A percentile compares a stretch with the other conserved stretches of the same genome.
These are phyloP conservation scores for Scatophagus argus DNA, from an alignment of 2,113 vertebrate genomes.

Conservation along the genomic window DNA sequence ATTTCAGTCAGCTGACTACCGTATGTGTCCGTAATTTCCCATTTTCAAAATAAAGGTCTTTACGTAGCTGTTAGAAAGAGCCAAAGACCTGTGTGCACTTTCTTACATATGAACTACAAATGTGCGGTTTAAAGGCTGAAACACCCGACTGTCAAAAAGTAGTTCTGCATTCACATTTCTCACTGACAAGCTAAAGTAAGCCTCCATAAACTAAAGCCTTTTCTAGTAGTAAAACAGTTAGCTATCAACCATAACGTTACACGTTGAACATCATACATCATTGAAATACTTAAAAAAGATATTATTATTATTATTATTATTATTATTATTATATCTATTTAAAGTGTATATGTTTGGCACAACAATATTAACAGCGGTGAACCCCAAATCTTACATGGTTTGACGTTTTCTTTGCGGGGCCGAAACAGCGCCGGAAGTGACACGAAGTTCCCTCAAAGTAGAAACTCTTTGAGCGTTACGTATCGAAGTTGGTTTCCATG, in stretches of 20 bases:
- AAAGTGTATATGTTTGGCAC: neutral
- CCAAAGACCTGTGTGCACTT: neutral
- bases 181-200: too few relatives aligned
- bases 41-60: slow-evolving; percentile 74
- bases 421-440: slow-evolving; percentile 17
- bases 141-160: neutral
- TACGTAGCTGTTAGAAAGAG: too few relatives aligned
- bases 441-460: fast-evolving
- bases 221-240: neutral
- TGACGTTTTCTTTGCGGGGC: neutral
- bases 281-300: too few relatives aligned
- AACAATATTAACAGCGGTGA: neutral
- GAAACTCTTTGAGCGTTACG: neutral
- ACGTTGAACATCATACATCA: too few relatives aligned
- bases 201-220: neutral
- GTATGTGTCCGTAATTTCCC: slow-evolving; percentile 33
- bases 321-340: too few relatives aligned
- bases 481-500: slow-evolving; percentile 13
- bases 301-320: too few relatives aligned
- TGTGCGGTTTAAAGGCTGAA: neutral
- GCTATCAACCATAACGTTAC: too few relatives aligned
- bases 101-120: neutral
- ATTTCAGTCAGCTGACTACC: slow-evolving; percentile 73
- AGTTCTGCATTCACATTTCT: too few relatives aligned
- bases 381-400: neutral